Base-by-base conservation (phyloP, 2,113 vertebrate genomes). In the Petroica traversi region DNA sequence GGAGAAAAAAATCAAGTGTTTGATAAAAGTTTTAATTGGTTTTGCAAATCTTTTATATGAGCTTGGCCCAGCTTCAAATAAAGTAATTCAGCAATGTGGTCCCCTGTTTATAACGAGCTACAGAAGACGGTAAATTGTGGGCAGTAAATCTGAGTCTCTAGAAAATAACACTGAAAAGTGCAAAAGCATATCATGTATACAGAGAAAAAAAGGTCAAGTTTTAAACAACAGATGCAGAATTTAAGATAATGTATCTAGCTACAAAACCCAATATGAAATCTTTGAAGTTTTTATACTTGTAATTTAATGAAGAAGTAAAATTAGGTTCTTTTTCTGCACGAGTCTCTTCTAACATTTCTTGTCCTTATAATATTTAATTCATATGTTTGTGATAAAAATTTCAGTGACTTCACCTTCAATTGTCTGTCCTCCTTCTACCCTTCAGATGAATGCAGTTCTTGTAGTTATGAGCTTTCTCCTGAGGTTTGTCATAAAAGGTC, bases 351-450 rank as follows among this genome's bases (percentile, higher is more conserved):
- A 86, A 87, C n/a, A 87, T 96, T 87, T 84, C 48, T 94, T 96
- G 61, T 89, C 82, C 57, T 95, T 95, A 68, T 95, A 95, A 96
- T 97, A 96, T 97, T 98, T 96, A 97, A 97, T 97, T 97, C 74
- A 91, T 93, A 49, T 76, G 55, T 85, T 96, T 96, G 85, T 96
- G 85, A 84, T 96, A 91, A 90, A 97, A 96, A 89, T 96, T 92
- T 97, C 88, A 81, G 41, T 93, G 74, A 95, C 93, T 95, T 97
- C 93, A 95, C 95, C 92, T 98, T 98, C 93, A 97, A 64, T 93
- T 97, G 69, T 92, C 79, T 97, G 76, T 92, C 85, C 75, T 97
- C 61, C 41, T 89, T 68, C 72, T 96, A 82, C 51, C 58, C 58
- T 94, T 96, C 66, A 86, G 49, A 95, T 91, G 63, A 97, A 97